These are phyloP conservation scores for Oopsacas minuta DNA, from an alignment of 37 sponge, comb jelly and placozoan genomes.

Conservation along the genomic window DNA sequence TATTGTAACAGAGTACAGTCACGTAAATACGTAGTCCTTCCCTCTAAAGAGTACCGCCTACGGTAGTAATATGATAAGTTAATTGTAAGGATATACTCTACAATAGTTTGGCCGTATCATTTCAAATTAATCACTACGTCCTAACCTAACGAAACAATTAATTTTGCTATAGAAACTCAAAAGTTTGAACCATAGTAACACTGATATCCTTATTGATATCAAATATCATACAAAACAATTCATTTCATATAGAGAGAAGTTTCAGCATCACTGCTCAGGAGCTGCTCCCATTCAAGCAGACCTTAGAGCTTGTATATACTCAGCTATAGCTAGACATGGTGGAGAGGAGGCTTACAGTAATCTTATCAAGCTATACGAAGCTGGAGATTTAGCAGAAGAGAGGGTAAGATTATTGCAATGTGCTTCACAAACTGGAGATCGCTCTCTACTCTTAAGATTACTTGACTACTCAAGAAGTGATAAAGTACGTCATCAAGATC, in stretches of 20 bases:
- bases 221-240: too few species aligned
- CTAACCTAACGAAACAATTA: too few species aligned
- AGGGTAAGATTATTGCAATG: constrained; percentile 38
- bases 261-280: neutral
- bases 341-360: neutral
- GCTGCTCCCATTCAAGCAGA: constrained; percentile 28
- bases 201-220: too few species aligned
- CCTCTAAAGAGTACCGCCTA: too few species aligned
- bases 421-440: neutral
- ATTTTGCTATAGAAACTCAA: too few species aligned
- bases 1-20: too few species aligned
- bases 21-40: too few species aligned
- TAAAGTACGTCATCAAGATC: neutral
- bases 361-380: constrained; percentile 42
- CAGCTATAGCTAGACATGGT: neutral
- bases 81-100: too few species aligned
- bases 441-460: neutral
- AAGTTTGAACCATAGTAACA: too few species aligned
- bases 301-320: constrained; percentile 27
- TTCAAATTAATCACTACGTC: too few species aligned
- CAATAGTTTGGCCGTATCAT: too few species aligned
- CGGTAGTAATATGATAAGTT: too few species aligned
- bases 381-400: constrained; percentile 70
- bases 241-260: constrained; percentile 3
- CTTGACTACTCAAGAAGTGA: neutral